Evolutionary conservation across 2,797 vertebrate species (phyloP).

Genomic region (Anniella stebbinsi): DNA sequence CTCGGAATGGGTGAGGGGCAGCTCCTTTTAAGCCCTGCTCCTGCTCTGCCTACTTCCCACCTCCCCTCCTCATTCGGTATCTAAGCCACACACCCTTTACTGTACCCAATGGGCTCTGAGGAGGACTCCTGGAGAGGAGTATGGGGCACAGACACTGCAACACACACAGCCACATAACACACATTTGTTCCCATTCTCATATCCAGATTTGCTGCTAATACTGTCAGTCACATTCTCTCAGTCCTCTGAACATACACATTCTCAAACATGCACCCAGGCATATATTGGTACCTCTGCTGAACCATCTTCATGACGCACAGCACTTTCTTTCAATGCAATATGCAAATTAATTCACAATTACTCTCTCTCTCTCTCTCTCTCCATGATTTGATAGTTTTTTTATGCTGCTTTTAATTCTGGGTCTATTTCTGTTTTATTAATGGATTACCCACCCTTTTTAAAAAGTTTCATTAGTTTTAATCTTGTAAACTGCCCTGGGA

Average conservation of each 20-base stretch:
- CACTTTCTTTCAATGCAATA: background rate
- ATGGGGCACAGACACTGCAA: too few relatives aligned
- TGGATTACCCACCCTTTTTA: background rate
- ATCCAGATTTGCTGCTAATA: background rate
- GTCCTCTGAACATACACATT: background rate
- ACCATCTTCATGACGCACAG: background rate
- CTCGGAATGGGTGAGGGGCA: background rate
- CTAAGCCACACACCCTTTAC: background rate
- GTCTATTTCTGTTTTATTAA: background rate
- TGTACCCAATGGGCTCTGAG: background rate
- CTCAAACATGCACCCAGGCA: too few relatives aligned
- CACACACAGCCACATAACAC: too few relatives aligned
- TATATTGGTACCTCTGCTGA: background rate
- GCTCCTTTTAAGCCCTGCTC: constrained; percentile 20
- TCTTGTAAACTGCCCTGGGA: background rate
- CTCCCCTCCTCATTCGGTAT: constrained; percentile 10
- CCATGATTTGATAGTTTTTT: background rate
- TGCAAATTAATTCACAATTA: background rate
- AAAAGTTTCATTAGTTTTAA: background rate
- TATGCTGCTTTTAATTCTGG: background rate
- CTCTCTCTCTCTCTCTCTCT: too few relatives aligned
- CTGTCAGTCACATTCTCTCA: background rate
- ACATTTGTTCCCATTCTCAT: background rate
- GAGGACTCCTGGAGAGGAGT: background rate
- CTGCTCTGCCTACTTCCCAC: constrained; percentile 10